These are phyloP conservation scores for Micropterix aruncella DNA, from an alignment of 2,888 invertebrate genomes.

Conservation along the genomic window DNA sequence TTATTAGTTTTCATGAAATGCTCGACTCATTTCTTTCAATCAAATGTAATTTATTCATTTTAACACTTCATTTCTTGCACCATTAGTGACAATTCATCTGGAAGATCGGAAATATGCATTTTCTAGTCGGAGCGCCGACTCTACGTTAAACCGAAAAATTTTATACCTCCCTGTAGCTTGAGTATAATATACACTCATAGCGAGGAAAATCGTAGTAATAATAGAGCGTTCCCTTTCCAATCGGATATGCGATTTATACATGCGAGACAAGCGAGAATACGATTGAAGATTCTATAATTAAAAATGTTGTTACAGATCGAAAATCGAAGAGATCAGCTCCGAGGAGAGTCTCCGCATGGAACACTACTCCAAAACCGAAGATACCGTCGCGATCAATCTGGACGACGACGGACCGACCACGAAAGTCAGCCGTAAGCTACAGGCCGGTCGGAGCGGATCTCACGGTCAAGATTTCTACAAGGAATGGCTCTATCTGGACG, in stretches of 20 bases:
- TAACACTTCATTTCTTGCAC: no score
- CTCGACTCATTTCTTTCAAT: no score
- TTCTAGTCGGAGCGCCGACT: no score
- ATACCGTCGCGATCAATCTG: slow-evolving; percentile 22
- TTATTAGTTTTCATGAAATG: no score
- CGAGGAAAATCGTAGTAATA: background rate
- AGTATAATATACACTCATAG: no score
- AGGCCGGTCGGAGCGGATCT: slow-evolving; percentile 26
- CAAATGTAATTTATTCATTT: no score
- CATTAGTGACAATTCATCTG: no score
- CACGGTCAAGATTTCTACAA: slow-evolving; percentile 31
- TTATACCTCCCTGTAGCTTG: no score
- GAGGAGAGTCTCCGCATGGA: slow-evolving; percentile 23
- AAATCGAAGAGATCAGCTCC: slow-evolving; percentile 28
- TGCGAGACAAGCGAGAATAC: background rate
- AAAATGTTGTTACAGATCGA: no score
- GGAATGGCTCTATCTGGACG: slow-evolving; percentile 33
- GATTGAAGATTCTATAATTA: background rate
- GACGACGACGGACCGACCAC: slow-evolving; percentile 33
- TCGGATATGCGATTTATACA: background rate
- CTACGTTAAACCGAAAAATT: no score
- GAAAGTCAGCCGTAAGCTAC: slow-evolving; percentile 29
- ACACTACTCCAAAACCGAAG: slow-evolving; percentile 18
- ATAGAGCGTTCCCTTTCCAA: background rate
- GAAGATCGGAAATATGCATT: no score